A percentile compares a stretch with the other conserved stretches of the same genome.
Conservation (phyloP, 2,888 invertebrate species). For the Salticus scenicus region DNA sequence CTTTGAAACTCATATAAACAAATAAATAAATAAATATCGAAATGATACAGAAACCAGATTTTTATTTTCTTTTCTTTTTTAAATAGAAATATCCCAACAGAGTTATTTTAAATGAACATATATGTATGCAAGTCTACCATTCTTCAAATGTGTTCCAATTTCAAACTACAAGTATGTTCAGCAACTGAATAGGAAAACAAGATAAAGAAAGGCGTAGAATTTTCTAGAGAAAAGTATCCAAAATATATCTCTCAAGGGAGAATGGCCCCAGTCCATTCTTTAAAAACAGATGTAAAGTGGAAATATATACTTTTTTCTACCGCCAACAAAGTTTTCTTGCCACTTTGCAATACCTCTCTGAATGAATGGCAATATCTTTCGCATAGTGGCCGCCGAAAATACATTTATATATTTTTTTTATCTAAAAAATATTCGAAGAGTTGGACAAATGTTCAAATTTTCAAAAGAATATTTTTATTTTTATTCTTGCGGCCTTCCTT, state of each 20-base stretch:
- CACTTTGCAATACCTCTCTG: not conserved
- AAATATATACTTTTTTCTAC: constrained; percentile 55
- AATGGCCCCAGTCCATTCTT: constrained; percentile 12
- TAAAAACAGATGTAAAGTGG: constrained; percentile 65
- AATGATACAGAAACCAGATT: too few species aligned
- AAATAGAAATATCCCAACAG: too few species aligned
- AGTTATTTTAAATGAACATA: too few species aligned
- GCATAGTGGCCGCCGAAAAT: not conserved
- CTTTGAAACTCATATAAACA: too few species aligned
- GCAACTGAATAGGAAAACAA: not conserved
- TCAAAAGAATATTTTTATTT: constrained; percentile 16
- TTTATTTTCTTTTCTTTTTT: too few species aligned
- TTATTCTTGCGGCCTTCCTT: constrained; percentile 21
- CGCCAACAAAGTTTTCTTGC: constrained; percentile 56
- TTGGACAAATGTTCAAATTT: constrained; percentile 52
- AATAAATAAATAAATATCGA: too few species aligned
- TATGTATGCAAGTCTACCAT: too few species aligned
- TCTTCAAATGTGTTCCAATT: not conserved
- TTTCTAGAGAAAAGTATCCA: not conserved
- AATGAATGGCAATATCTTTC: not conserved
- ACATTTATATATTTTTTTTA: not conserved
- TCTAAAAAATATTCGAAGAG: constrained; percentile 24
- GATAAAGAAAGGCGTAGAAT: not conserved
- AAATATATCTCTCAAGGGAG: not conserved
- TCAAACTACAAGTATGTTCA: not conserved